Conservation (phyloP, 2,113 vertebrate species). For the Chrysemys picta region DNA sequence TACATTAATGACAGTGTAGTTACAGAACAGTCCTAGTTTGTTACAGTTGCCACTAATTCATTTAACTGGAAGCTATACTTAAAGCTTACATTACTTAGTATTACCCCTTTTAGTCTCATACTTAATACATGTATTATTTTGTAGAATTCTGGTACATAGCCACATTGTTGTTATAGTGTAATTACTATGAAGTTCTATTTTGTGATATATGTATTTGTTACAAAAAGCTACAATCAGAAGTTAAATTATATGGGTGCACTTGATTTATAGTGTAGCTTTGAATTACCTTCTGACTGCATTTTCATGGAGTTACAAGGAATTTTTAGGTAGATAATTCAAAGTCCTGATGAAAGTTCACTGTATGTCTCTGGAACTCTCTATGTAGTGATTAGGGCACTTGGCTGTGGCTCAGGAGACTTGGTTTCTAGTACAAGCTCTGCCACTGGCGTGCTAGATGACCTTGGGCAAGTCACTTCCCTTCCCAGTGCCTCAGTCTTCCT, state of each 20-base stretch:
- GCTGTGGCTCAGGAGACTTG: not conserved
- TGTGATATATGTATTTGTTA: not conserved
- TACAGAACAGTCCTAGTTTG: not conserved
- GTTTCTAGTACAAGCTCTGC: not conserved
- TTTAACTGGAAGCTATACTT: not conserved
- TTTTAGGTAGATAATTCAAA: not conserved
- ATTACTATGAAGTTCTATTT: not conserved
- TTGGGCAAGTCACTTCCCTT: not conserved
- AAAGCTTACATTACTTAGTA: not conserved
- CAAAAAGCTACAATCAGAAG: not conserved
- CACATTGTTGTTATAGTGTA: fast-evolving
- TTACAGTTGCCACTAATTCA: not conserved
- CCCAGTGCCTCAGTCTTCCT: not conserved
- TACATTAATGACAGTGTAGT: not conserved
- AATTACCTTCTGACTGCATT: not conserved
- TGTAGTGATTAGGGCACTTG: not conserved
- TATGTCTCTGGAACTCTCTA: not conserved
- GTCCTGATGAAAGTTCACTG: not conserved
- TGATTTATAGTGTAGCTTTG: not conserved
- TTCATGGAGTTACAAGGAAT: not conserved
- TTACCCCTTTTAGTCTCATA: not conserved
- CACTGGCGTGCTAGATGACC: not conserved
- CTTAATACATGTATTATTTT: not conserved
- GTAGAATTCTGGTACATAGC: not conserved
- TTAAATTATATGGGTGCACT: not conserved